Percentiles rank a stretch among this genome's conserved stretches.
Evolutionary conservation across 2,113 vertebrate genomes (phyloP).

Genomic region (Halcyon malimbica): DNA sequence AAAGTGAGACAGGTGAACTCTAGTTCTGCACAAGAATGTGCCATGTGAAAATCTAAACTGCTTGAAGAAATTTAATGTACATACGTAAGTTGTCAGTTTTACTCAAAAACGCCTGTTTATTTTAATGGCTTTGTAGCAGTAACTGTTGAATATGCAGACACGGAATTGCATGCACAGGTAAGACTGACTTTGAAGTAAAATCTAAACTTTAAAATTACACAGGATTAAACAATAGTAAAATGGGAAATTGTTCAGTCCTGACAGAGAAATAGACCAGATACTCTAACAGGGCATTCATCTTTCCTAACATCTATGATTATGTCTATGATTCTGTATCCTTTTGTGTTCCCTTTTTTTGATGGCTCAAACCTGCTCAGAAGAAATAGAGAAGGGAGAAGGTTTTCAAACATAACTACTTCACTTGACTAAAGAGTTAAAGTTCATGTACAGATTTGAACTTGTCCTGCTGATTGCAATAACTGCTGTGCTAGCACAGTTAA

Average conservation of each 20-base stretch:
- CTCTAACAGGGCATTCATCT: not conserved
- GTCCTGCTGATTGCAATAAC: not conserved
- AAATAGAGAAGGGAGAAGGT: not conserved
- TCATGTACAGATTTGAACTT: not conserved
- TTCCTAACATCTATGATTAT: not conserved
- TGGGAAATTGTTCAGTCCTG: not conserved
- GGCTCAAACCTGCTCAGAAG: not conserved
- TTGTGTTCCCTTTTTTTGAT: not conserved
- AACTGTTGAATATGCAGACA: not conserved
- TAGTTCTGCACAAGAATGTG: not conserved
- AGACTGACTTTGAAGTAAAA: not conserved
- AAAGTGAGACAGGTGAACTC: not conserved
- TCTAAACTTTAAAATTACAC: not conserved
- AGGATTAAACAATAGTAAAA: not conserved
- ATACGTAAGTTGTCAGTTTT: not conserved
- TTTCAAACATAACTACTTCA: not conserved
- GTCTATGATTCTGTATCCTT: not conserved
- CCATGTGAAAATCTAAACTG: not conserved
- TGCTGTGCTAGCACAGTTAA: not conserved
- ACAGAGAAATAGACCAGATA: not conserved
- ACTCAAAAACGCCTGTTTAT: not conserved
- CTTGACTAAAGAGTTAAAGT: not conserved
- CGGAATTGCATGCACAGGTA: not conserved
- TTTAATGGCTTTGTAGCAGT: not conserved
- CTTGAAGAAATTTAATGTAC: not conserved